phyloP scores from a whole-genome alignment of 2,888 invertebrate species.

The Pantelozetes paolii region DNA sequence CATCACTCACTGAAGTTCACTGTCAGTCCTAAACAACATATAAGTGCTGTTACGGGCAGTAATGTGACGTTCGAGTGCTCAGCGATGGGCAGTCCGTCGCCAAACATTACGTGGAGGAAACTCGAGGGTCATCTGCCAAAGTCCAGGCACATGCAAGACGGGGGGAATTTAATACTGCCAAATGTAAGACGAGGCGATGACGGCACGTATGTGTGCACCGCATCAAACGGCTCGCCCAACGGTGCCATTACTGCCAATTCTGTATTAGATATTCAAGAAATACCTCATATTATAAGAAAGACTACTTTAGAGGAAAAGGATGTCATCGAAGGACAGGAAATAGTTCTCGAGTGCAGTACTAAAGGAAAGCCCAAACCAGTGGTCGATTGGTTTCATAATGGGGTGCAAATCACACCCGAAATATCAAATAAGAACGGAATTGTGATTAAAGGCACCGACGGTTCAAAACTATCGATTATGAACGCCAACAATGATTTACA shows the following conservation, averaged over 20 bases:
- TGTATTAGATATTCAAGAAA: slow-evolving; percentile 54
- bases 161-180: slow-evolving; percentile 57
- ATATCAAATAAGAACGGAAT: slow-evolving; percentile 64
- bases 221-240: slow-evolving; percentile 62
- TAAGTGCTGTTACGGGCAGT: slow-evolving; percentile 55
- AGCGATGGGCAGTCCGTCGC: slow-evolving; percentile 65
- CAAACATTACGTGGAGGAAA: slow-evolving; percentile 64
- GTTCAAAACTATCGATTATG: slow-evolving; percentile 25
- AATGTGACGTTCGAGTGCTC: slow-evolving; percentile 68
- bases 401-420: slow-evolving; percentile 63
- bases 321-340: slow-evolving; percentile 58
- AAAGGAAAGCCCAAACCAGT: slow-evolving; percentile 70
- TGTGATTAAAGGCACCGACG: slow-evolving; percentile 58
- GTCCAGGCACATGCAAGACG: not conserved
- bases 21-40: slow-evolving; percentile 43
- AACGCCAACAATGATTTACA: slow-evolving; percentile 70
- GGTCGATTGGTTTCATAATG: slow-evolving; percentile 80
- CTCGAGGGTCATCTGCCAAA: slow-evolving; percentile 58
- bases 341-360: slow-evolving; percentile 59
- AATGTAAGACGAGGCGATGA: slow-evolving; percentile 63
- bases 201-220: slow-evolving; percentile 73
- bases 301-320: slow-evolving; percentile 53
- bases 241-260: slow-evolving; percentile 56
- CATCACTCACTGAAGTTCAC: slow-evolving; percentile 21
- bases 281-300: slow-evolving; percentile 47